phyloP scores from a whole-genome alignment of 2,113 vertebrate species.

The Maccullochella peelii region DNA sequence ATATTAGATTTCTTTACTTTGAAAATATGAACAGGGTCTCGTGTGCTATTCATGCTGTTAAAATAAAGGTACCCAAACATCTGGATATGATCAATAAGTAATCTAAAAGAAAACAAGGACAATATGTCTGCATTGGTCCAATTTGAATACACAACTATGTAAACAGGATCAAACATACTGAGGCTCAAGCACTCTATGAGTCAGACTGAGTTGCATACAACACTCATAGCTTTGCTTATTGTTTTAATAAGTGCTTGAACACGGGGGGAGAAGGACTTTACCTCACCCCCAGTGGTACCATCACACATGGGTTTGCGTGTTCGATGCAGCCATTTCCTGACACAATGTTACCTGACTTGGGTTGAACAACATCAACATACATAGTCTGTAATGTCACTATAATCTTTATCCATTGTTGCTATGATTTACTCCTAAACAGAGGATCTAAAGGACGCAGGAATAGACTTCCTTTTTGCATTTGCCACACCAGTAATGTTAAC shows the following conservation, averaged over 20 bases:
- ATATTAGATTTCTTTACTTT: not conserved
- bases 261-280: not conserved
- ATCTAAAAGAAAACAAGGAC: not conserved
- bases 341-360: not conserved
- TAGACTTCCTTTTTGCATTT: not conserved
- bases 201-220: not conserved
- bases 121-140: not conserved
- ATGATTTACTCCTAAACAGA: not conserved
- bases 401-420: not conserved
- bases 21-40: not conserved
- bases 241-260: conserved; percentile 7
- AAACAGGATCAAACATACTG: not conserved
- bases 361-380: not conserved
- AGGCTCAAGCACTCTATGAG: not conserved
- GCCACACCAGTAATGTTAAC: not conserved
- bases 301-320: not conserved
- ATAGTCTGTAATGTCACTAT: not conserved
- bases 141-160: not conserved
- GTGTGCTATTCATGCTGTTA: not conserved
- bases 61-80: not conserved
- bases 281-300: not conserved
- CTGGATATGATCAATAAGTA: conserved; percentile 2
- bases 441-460: not conserved
- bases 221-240: conserved; percentile 1
- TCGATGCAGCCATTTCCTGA: not conserved